Conservation (phyloP, 2,888 invertebrate genomes). For the Acanthococcus lagerstroemiae region DNA sequence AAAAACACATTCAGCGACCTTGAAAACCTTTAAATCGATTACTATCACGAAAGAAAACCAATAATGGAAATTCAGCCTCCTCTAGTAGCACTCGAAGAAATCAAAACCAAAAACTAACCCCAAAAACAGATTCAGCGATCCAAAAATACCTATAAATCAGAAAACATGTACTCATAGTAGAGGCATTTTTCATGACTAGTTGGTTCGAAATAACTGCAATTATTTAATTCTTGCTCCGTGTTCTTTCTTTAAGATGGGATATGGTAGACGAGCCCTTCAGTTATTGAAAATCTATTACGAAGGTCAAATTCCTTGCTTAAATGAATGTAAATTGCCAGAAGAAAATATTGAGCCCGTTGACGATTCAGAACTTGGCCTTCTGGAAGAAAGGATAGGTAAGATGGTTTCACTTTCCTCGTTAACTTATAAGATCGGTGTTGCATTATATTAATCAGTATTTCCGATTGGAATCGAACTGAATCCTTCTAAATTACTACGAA, state of each 20-base stretch:
- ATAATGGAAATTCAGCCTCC: too few relatives aligned
- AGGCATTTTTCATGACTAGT: too few relatives aligned
- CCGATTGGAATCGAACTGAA: neutral
- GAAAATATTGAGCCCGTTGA: conserved; percentile 47
- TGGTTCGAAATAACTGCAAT: neutral
- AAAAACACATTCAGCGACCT: too few relatives aligned
- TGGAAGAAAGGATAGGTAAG: conserved; percentile 60
- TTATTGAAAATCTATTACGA: conserved; percentile 82
- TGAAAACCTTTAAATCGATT: too few relatives aligned
- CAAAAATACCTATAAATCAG: too few relatives aligned
- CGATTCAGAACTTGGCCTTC: conserved; percentile 51
- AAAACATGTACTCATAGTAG: too few relatives aligned
- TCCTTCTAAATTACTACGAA: too few relatives aligned
- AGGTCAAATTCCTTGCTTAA: conserved; percentile 62
- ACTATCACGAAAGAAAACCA: too few relatives aligned
- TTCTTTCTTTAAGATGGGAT: conserved; percentile 70
- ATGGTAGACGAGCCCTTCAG: conserved; percentile 77
- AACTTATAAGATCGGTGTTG: neutral
- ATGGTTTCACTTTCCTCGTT: too few relatives aligned
- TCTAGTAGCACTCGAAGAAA: too few relatives aligned
- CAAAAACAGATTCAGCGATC: too few relatives aligned
- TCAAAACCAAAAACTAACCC: too few relatives aligned
- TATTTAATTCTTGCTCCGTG: neutral
- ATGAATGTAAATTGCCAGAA: conserved; percentile 45
- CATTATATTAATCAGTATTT: neutral